Base-by-base conservation (phyloP, 2,888 invertebrate genomes). In the Leuctra nigra region DNA sequence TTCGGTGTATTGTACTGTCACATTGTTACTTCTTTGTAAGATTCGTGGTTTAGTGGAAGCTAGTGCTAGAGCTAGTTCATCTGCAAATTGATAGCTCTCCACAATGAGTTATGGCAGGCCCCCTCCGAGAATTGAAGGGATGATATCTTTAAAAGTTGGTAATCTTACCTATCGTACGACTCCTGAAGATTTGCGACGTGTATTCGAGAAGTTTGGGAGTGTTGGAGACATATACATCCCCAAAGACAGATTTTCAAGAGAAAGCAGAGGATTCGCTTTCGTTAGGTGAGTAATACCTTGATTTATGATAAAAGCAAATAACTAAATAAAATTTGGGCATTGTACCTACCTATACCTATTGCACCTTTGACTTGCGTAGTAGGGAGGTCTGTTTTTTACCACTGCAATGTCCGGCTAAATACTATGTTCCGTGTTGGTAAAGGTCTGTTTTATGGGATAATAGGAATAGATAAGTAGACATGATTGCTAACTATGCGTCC, bases 181-280 rank as follows among this genome's bases (percentile, higher is more conserved):
- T 54, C 93, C 94, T 55, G 96, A 97, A 71, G 98, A 98, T 78
- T 77, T 99, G 66, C 82, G 95, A 66, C 82, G 93, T 63, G 92
- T 91, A 55, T 94, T 94, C 70, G 93, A 95, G 71, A 85, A 95
- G 73, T 98, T 96, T 74, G 98, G 99, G 48, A 97, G 98, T 73
- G 96, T 99, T 59, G 98, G 98, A 53, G 98, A 98, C 75, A 94
- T 99, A 72, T 98, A 98, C 75, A 98, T 99, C 72, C 99, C 99
- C 16, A 81, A 95, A 66, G 98, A 99, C 73, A 84, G 96, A 58
- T 83, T 81, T 72, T 93, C 94, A n/a, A 82, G 95, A 64, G 97
- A 97, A 75, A 96, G 95, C 69, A 82, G 97, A 67, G 98, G 98
- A 57, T 99, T 99, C 71, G 98, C 97, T 24, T 99, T 99, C 72